Percentiles rank a stretch among this genome's conserved stretches.
phyloP scores from a whole-genome alignment of 2,797 vertebrate genomes.

The Molossus molossus region DNA sequence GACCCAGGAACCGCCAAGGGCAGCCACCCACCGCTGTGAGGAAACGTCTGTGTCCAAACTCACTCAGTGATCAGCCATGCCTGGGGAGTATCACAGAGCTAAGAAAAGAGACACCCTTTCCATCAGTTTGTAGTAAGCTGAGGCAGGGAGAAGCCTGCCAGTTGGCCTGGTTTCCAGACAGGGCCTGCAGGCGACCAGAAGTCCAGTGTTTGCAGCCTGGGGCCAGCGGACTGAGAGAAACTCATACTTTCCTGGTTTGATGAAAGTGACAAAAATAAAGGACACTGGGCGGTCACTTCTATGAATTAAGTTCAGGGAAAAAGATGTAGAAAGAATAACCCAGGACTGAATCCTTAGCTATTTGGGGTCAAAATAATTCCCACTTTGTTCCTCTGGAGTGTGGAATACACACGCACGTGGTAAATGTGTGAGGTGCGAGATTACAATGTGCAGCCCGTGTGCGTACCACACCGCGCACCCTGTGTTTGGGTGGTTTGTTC shows the following conservation, averaged over 20 bases:
- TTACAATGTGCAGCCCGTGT: not conserved
- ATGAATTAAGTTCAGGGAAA: not conserved
- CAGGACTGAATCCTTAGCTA: not conserved
- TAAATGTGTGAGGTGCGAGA: not conserved
- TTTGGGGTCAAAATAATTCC: not conserved
- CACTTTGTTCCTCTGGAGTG: not conserved
- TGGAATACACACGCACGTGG: too few species aligned
- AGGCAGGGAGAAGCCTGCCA: not conserved
- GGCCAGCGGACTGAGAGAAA: not conserved
- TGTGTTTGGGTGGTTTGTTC: not conserved
- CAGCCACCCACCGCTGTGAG: not conserved
- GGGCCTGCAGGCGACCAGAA: not conserved
- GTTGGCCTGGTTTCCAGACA: not conserved
- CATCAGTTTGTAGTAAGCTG: not conserved
- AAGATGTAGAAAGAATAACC: not conserved
- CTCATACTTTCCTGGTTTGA: not conserved
- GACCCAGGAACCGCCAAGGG: not conserved
- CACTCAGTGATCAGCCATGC: not conserved
- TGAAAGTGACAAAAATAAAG: not conserved
- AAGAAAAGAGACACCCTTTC: not conserved
- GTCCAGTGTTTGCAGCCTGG: not conserved
- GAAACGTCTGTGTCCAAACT: not conserved
- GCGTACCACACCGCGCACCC: not conserved
- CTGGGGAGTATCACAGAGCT: not conserved
- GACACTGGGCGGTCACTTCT: too few species aligned